These are phyloP conservation scores for Embiotoca jacksoni DNA, from an alignment of 2,113 vertebrate species.

Conservation along the genomic window DNA sequence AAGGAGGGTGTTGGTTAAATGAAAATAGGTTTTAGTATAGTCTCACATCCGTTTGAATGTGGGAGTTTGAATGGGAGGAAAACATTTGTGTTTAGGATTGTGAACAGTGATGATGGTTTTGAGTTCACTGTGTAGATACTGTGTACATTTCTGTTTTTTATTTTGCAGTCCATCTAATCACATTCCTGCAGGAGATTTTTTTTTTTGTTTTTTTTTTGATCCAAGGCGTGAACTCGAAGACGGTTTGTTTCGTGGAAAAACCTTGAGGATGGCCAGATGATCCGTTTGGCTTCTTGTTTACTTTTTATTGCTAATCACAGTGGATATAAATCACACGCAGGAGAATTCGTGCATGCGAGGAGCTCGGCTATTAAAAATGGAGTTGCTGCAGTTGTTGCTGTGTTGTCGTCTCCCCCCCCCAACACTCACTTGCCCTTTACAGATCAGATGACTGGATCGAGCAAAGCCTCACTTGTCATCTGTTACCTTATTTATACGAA, in stretches of 20 bases:
- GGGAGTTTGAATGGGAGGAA: background rate
- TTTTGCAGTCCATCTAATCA: background rate
- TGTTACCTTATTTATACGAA: background rate
- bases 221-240: conserved; percentile 3
- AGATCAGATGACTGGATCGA: conserved; percentile 13
- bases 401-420: no score
- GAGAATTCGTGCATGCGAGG: background rate
- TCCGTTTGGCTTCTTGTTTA: conserved; percentile 28
- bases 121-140: no score
- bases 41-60: conserved; percentile 14
- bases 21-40: background rate
- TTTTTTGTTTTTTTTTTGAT: background rate
- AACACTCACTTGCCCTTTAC: background rate
- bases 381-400: background rate
- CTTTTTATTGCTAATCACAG: conserved; percentile 18
- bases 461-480: conserved; percentile 1
- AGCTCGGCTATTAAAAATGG: conserved; percentile 31
- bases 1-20: background rate
- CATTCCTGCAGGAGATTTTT: background rate
- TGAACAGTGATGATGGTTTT: no score
- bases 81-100: no score
- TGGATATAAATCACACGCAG: conserved; percentile 22
- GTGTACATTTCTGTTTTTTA: background rate
- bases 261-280: conserved; percentile 6
- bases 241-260: conserved; percentile 20